Percentiles rank a stretch among this genome's conserved stretches.
These are phyloP conservation scores for Heterotis niloticus DNA, from an alignment of 2,113 vertebrate genomes.

Conservation along the genomic window DNA sequence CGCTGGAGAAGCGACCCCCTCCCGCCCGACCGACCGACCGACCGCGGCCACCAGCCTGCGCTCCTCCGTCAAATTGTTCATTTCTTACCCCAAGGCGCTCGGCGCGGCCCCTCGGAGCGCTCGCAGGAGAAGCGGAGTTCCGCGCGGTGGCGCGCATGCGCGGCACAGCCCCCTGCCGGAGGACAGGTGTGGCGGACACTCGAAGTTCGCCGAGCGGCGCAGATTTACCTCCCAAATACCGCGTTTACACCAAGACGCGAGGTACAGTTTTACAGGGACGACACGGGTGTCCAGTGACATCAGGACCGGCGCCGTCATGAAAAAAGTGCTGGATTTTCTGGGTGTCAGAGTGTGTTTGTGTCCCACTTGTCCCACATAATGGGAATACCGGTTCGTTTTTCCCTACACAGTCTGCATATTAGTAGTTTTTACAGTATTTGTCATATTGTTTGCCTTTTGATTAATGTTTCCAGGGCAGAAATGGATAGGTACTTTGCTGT, in stretches of 20 bases:
- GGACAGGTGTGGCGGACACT: background rate
- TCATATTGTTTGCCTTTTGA: too few relatives aligned
- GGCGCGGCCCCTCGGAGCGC: slow-evolving; percentile 34
- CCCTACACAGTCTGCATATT: too few relatives aligned
- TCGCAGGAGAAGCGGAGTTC: slow-evolving; percentile 40
- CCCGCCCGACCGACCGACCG: slow-evolving; percentile 4
- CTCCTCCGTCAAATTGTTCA: slow-evolving; percentile 40
- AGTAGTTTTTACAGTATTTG: too few relatives aligned
- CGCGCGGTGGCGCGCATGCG: slow-evolving; percentile 33
- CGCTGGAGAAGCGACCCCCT: background rate
- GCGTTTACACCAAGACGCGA: slow-evolving; percentile 35
- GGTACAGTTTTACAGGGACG: background rate
- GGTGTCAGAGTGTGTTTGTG: background rate
- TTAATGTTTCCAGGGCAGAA: too few relatives aligned
- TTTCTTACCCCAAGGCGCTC: slow-evolving; percentile 45
- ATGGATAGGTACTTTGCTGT: too few relatives aligned
- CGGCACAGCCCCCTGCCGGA: slow-evolving; percentile 44
- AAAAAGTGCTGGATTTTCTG: background rate
- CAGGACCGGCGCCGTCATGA: background rate
- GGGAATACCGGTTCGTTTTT: too few relatives aligned
- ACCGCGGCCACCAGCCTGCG: slow-evolving; percentile 22
- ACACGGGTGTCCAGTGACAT: background rate
- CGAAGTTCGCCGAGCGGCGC: background rate
- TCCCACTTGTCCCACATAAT: too few relatives aligned
- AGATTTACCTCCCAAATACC: background rate